phyloP scores from a whole-genome alignment of 92 coral and sea anemone species.

The Epizoanthus scotinus region DNA sequence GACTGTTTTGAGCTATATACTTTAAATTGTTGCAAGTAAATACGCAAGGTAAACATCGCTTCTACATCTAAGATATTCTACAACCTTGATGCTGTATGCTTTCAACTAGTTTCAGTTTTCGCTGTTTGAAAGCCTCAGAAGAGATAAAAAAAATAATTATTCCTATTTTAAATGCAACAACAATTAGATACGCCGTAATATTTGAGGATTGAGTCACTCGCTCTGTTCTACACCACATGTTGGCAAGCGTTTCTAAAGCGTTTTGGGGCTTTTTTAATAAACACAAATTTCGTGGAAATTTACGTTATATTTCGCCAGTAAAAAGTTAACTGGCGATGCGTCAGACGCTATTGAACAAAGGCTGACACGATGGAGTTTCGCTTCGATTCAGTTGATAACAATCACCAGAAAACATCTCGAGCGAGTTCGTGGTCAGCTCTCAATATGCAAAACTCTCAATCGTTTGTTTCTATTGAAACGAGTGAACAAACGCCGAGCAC shows the following conservation, averaged over 20 bases:
- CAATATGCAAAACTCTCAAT: constrained; percentile 25
- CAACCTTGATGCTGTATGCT: constrained; percentile 4
- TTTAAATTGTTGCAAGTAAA: constrained; percentile 63
- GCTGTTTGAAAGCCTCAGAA: constrained; percentile 39
- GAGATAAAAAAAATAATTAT: constrained; percentile 35
- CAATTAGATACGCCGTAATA: background rate
- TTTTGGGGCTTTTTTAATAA: background rate
- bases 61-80: constrained; percentile 26
- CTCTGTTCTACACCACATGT: background rate
- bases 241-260: constrained; percentile 1
- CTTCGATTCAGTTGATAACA: constrained; percentile 26
- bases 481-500: background rate
- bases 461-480: constrained; percentile 17
- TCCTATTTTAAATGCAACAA: constrained; percentile 31
- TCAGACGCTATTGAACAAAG: background rate
- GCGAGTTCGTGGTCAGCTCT: constrained; percentile 33
- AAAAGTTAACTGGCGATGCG: background rate
- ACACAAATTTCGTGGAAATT: background rate
- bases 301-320: background rate
- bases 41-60: constrained; percentile 27
- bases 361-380: constrained; percentile 31
- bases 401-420: constrained; percentile 19
- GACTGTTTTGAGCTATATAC: constrained; percentile 33
- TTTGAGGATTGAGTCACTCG: constrained; percentile 6
- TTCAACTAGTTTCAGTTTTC: constrained; percentile 30